A percentile compares a stretch with the other conserved stretches of the same genome.
Conservation (phyloP, 1,140 invertebrate genomes). For the Oncopeltus fasciatus region DNA sequence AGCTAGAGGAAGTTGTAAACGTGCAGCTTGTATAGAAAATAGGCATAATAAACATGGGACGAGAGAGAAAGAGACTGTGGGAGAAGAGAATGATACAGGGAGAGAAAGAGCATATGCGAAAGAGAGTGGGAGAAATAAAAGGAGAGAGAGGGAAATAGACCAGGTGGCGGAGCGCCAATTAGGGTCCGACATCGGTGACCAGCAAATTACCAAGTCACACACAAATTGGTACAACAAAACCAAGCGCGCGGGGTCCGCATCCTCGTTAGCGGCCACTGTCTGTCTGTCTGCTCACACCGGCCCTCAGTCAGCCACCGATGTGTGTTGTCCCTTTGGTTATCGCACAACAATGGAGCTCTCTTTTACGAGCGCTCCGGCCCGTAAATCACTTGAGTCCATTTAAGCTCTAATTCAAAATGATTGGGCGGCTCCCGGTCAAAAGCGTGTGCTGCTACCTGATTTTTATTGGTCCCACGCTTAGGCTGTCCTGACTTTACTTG, state of each 20-base stretch:
- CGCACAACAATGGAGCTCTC: background rate
- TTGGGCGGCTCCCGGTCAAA: background rate
- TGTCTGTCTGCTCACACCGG: background rate
- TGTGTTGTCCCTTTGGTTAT: background rate
- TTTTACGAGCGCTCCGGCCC: background rate
- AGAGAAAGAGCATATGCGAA: too few species aligned
- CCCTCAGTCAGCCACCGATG: background rate
- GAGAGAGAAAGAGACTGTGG: slow-evolving; percentile 3
- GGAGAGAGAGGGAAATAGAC: slow-evolving; percentile 11
- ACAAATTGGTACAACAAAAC: background rate
- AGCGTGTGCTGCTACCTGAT: background rate
- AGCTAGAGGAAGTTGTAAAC: background rate
- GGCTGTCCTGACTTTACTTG: background rate
- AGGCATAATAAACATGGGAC: background rate
- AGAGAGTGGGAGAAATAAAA: slow-evolving; percentile 13
- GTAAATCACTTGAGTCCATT: background rate
- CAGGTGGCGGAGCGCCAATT: background rate
- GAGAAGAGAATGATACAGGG: slow-evolving; percentile 3
- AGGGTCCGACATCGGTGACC: background rate
- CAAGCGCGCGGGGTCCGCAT: background rate
- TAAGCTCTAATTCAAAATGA: background rate
- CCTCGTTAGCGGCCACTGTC: background rate
- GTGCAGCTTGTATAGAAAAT: background rate
- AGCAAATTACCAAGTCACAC: background rate
- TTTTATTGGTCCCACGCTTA: background rate